A percentile compares a stretch with the other conserved stretches of the same genome.
phyloP scores from a whole-genome alignment of 2,797 vertebrate species.

The Gobionotothen gibberifrons region DNA sequence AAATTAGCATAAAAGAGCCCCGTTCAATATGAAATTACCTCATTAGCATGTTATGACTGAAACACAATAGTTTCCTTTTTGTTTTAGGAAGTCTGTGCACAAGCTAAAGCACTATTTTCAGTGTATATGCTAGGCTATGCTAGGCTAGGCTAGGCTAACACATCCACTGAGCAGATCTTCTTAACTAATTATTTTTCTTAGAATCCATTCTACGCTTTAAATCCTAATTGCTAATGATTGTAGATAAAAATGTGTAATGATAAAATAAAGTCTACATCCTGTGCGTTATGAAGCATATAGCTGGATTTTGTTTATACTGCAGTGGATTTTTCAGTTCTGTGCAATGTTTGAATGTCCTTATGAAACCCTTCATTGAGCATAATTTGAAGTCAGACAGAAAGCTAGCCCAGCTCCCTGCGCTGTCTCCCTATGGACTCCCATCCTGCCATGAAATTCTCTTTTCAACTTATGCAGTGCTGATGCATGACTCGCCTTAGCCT shows the following conservation, averaged over 20 bases:
- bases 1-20: too few relatives aligned
- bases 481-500: constrained; percentile 65
- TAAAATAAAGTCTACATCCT: too few relatives aligned
- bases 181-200: background rate
- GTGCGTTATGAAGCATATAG: background rate
- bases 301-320: background rate
- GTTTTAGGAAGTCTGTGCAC: too few relatives aligned
- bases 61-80: too few relatives aligned
- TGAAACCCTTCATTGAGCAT: constrained; percentile 38
- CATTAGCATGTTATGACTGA: too few relatives aligned
- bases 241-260: too few relatives aligned
- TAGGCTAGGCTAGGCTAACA: background rate
- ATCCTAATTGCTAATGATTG: background rate
- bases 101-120: background rate
- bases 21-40: too few relatives aligned
- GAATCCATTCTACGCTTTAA: background rate
- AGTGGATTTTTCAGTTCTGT: background rate
- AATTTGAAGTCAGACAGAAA: constrained; percentile 44
- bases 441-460: constrained; percentile 52
- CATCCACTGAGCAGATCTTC: background rate
- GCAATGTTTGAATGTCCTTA: constrained; percentile 25
- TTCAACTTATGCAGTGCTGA: constrained; percentile 43
- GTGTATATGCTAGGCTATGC: background rate
- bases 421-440: constrained; percentile 39
- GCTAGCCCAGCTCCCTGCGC: constrained; percentile 3